Evolutionary conservation across 23 tunicate species (phyloP).

Genomic region (Clavelina lepadiformis): DNA sequence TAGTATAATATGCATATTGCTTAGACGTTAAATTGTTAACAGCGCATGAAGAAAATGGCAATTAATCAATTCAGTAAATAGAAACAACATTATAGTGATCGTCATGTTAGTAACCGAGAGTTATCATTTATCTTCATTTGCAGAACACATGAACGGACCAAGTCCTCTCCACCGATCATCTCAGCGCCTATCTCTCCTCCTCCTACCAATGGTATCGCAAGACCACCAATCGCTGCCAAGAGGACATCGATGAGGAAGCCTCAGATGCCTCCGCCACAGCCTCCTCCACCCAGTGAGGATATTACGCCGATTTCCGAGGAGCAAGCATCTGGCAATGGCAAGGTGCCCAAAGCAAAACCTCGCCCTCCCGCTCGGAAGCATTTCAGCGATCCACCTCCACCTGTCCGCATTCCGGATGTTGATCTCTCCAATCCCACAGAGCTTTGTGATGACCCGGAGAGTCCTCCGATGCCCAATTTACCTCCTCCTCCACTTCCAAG

Average conservation of each 20-base stretch:
- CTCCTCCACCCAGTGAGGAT: slow-evolving; percentile 43
- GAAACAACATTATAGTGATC: too few species aligned
- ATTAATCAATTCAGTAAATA: too few species aligned
- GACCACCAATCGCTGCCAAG: slow-evolving; percentile 73
- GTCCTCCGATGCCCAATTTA: slow-evolving; percentile 53
- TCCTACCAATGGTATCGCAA: background rate
- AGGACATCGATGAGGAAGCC: slow-evolving; percentile 49
- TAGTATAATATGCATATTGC: too few species aligned
- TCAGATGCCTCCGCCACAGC: slow-evolving; percentile 62
- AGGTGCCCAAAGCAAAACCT: slow-evolving; percentile 21
- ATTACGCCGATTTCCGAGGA: background rate
- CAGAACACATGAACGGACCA: background rate
- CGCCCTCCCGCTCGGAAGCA: slow-evolving; percentile 36
- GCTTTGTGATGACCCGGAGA: slow-evolving; percentile 1
- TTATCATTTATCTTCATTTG: too few species aligned
- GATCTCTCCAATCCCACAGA: background rate
- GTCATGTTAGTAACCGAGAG: too few species aligned
- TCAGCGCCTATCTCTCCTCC: too few species aligned
- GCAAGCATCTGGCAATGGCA: background rate
- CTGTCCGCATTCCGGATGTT: slow-evolving; percentile 6
- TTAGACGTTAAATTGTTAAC: too few species aligned
- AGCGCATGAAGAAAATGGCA: too few species aligned
- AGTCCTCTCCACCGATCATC: background rate
- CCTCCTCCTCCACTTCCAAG: slow-evolving; percentile 59
- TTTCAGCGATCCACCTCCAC: background rate